Evolutionary conservation across 2,797 vertebrate genomes (phyloP).

Genomic region (Alcedo atthis): DNA sequence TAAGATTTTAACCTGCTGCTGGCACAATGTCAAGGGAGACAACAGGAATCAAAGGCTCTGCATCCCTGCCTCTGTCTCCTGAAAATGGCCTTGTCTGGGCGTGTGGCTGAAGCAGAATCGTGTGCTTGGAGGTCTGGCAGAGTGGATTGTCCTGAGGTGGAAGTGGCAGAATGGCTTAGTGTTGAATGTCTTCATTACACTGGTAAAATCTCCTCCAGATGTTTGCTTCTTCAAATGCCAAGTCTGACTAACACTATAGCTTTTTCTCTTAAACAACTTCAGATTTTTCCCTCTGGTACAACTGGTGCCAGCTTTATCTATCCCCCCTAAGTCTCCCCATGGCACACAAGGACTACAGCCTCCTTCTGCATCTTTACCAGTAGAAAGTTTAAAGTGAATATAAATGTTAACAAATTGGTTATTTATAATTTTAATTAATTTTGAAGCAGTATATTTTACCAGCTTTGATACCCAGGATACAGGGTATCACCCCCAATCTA

Average conservation of each 20-base stretch:
- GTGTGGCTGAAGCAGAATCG: rapidly evolving
- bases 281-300: background rate
- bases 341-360: background rate
- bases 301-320: background rate
- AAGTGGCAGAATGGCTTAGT: background rate
- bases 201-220: background rate
- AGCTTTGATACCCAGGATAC: background rate
- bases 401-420: background rate
- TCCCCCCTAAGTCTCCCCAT: rapidly evolving
- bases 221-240: background rate
- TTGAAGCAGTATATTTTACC: background rate
- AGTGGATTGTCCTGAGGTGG: background rate
- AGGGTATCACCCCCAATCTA: background rate
- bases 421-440: background rate
- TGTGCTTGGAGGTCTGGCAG: background rate
- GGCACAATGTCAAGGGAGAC: rapidly evolving
- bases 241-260: background rate
- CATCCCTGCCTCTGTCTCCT: background rate
- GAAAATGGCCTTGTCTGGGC: background rate
- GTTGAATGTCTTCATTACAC: background rate
- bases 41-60: background rate
- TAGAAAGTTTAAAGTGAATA: background rate
- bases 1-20: background rate
- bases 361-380: background rate
- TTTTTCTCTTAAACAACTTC: background rate